Conservation (phyloP, 2,113 vertebrate species). For the Danionella cerebrum region DNA sequence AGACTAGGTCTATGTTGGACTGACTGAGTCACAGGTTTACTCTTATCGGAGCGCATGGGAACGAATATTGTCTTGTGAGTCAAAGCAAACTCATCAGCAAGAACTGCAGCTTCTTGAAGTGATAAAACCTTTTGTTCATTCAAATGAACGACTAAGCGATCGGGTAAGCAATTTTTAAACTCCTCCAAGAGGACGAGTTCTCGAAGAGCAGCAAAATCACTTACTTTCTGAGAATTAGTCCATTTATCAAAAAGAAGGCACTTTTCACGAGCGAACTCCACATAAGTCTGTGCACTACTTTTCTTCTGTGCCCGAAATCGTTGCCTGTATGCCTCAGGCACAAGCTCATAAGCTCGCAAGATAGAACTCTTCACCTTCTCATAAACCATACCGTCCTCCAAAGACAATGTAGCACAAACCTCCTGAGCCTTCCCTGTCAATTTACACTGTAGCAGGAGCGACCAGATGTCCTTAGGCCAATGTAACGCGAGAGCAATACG, state of each 20-base stretch:
- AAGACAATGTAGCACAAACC: background rate
- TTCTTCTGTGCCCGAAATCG: background rate
- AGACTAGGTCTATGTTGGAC: too few relatives aligned
- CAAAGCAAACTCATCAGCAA: background rate
- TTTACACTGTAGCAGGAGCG: background rate
- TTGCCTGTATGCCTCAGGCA: background rate
- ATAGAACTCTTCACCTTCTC: background rate
- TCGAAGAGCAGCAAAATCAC: background rate
- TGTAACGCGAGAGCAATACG: background rate
- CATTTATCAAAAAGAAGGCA: background rate
- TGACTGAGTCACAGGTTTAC: too few relatives aligned
- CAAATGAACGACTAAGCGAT: background rate
- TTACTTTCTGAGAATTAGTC: background rate
- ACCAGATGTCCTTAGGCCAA: background rate
- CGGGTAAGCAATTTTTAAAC: background rate
- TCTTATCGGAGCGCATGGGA: background rate
- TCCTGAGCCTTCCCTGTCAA: background rate
- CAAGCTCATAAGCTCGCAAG: background rate
- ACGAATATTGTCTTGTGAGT: background rate
- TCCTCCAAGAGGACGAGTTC: background rate
- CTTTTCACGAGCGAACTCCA: background rate
- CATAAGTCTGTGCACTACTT: background rate
- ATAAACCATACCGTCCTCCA: background rate
- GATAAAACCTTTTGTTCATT: background rate
- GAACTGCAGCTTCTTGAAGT: background rate